Evolutionary conservation across 2,797 vertebrate species (phyloP).

Genomic region (Hafferia zeledoni): DNA sequence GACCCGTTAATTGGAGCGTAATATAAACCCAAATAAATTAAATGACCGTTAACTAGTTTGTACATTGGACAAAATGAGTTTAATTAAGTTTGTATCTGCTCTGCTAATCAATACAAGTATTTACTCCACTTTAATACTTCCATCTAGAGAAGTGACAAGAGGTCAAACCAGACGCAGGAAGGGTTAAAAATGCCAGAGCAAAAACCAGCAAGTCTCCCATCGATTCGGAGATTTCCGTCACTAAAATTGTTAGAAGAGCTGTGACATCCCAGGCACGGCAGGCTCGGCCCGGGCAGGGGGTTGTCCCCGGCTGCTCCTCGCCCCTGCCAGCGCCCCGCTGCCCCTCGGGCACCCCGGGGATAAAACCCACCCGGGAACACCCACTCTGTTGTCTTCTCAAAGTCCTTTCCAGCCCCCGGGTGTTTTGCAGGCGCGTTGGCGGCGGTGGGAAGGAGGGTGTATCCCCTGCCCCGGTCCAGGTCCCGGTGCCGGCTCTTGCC

Average conservation of each 20-base stretch:
- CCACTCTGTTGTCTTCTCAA: background rate
- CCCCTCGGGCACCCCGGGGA: background rate
- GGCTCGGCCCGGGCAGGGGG: background rate
- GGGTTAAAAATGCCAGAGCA: conserved; percentile 18
- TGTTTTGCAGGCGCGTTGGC: background rate
- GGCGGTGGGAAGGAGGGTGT: accelerated
- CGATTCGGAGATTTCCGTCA: background rate
- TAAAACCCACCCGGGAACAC: background rate
- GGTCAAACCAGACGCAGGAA: background rate
- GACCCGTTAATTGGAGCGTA: conserved; percentile 64
- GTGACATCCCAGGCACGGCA: background rate
- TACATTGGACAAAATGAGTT: conserved; percentile 73
- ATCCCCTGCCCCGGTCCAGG: accelerated
- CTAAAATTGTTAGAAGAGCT: background rate
- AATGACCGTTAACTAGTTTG: conserved; percentile 75
- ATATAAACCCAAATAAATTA: conserved; percentile 77
- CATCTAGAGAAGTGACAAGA: background rate
- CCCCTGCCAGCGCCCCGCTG: background rate
- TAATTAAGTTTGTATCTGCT: conserved; percentile 78
- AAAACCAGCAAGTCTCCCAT: background rate
- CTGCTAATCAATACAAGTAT: conserved; percentile 67
- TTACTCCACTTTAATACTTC: conserved; percentile 31
- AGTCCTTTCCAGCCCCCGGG: background rate
- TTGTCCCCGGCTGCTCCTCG: background rate
- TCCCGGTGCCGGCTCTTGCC: background rate